Percentiles rank a stretch among this genome's conserved stretches.
Evolutionary conservation across 2,113 vertebrate species (phyloP).

Genomic region (Takifugu flavidus): DNA sequence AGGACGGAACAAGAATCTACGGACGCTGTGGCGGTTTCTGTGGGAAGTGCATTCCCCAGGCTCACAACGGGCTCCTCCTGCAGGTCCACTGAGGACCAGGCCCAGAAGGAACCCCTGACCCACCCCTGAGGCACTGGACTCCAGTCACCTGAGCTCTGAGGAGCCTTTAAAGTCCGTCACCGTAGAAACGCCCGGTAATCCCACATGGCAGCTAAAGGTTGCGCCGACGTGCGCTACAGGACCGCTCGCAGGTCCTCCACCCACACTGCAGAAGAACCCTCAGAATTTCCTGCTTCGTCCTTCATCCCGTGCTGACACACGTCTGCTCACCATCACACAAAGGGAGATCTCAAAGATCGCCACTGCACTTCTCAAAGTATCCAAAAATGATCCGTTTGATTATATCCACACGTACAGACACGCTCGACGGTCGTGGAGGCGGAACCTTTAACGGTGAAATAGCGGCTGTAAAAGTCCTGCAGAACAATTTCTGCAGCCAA

Average conservation of each 20-base stretch:
- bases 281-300: neutral
- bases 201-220: constrained; percentile 58
- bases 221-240: constrained; percentile 1
- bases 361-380: neutral
- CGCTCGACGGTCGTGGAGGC: too few species aligned
- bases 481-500: too few species aligned
- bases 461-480: too few species aligned
- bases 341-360: constrained; percentile 23
- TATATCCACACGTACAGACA: too few species aligned
- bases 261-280: constrained; percentile 26
- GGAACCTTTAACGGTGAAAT: too few species aligned
- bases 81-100: constrained; percentile 75
- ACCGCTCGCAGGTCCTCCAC: constrained; percentile 17
- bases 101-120: constrained; percentile 40
- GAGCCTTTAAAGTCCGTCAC: constrained; percentile 14
- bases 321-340: constrained; percentile 32
- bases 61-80: constrained; percentile 81
- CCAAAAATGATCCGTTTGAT: too few species aligned
- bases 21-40: constrained; percentile 96
- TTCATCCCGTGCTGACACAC: constrained; percentile 1
- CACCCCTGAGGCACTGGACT: constrained; percentile 28
- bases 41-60: constrained; percentile 90
- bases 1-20: constrained; percentile 92
- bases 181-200: constrained; percentile 26
- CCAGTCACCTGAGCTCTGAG: constrained; percentile 14